A percentile compares a stretch with the other conserved stretches of the same genome.
These are phyloP conservation scores for Monomorium pharaonis DNA, from an alignment of 1,140 invertebrate genomes.

Conservation along the genomic window DNA sequence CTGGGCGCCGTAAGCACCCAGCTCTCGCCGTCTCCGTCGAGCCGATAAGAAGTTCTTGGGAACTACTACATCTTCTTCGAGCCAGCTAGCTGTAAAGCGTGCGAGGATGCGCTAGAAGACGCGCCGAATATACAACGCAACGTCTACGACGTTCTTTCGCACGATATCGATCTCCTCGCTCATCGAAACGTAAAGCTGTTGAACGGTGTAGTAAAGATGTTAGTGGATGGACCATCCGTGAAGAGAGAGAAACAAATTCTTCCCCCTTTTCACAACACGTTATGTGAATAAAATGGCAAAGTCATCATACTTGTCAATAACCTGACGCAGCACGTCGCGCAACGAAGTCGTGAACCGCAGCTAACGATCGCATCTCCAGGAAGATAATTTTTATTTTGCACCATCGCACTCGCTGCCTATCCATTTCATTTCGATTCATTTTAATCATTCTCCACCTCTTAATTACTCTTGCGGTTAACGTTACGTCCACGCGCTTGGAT, in stretches of 20 bases:
- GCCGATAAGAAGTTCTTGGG: slow-evolving; percentile 72
- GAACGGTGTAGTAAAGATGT: not conserved
- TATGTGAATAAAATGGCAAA: not conserved
- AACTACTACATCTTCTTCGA: slow-evolving; percentile 50
- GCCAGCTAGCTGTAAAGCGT: slow-evolving; percentile 5
- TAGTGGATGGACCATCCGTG: not conserved
- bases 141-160: slow-evolving; percentile 9
- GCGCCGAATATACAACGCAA: slow-evolving; percentile 18
- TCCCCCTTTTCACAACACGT: not conserved
- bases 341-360: not conserved
- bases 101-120: slow-evolving; percentile 23
- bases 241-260: not conserved
- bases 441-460: not conserved
- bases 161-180: slow-evolving; percentile 16
- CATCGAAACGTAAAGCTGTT: not conserved
- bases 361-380: not conserved
- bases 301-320: slow-evolving; percentile 17
- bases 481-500: slow-evolving; percentile 31
- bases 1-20: slow-evolving; percentile 71
- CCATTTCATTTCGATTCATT: not conserved
- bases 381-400: not conserved
- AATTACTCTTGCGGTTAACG: slow-evolving; percentile 12
- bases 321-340: not conserved
- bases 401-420: not conserved
- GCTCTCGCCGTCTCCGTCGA: slow-evolving; percentile 48